Evolutionary conservation across 2,888 invertebrate genomes (phyloP).

Genomic region (Chloroclysta siterata): DNA sequence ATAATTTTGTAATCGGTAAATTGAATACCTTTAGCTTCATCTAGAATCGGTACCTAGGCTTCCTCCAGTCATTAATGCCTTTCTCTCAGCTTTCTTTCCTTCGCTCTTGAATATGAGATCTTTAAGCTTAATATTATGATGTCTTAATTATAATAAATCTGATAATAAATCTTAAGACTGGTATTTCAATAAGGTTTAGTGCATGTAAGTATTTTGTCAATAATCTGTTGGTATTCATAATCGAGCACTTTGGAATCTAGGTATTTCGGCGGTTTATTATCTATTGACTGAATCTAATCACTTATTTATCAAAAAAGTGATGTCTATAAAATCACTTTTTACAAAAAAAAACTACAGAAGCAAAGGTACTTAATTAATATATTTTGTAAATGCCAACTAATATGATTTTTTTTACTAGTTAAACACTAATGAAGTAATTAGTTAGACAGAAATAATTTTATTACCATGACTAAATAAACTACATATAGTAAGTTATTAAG

Average conservation of each 20-base stretch:
- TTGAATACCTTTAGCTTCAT: constrained; percentile 13
- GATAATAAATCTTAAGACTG: constrained; percentile 38
- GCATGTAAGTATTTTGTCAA: constrained; percentile 44
- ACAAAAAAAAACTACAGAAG: too few relatives aligned
- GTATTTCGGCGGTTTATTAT: neutral
- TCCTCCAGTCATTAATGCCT: constrained; percentile 74
- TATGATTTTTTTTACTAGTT: neutral
- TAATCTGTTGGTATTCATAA: constrained; percentile 2
- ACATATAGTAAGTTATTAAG: neutral
- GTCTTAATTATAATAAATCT: too few relatives aligned
- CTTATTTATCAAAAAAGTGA: neutral
- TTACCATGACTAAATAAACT: constrained; percentile 3
- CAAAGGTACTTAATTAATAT: neutral
- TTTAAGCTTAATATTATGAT: constrained; percentile 52
- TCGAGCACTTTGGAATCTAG: neutral
- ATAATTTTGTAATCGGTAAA: constrained; percentile 16
- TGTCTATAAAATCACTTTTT: neutral
- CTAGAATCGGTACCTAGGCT: constrained; percentile 46
- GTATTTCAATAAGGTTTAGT: constrained; percentile 62
- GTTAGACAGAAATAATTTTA: neutral
- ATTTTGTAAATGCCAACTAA: neutral
- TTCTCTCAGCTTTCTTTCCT: constrained; percentile 67
- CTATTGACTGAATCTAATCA: neutral
- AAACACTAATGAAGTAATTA: neutral
- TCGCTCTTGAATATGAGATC: constrained; percentile 54